Evolutionary conservation across 1,140 invertebrate species (phyloP), one percentile per base, ranked within the genome.

Genomic region (Schlechtendalia chinensis): DNA sequence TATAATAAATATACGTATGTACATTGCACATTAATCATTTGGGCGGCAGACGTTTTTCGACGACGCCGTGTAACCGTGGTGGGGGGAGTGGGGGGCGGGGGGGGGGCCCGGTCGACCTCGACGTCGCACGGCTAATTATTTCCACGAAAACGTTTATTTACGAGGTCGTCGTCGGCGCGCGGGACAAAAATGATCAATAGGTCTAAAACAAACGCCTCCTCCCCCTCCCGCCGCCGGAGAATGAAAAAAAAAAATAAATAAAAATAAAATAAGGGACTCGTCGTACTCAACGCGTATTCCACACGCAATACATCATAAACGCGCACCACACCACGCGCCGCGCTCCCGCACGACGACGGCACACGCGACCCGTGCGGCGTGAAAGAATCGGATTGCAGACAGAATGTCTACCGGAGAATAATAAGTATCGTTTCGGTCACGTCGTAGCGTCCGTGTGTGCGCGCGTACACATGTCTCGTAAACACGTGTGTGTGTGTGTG

Each of bases 341-440:
- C 67, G 47, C 11, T 3, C 47, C 47, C 0, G 32, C 11, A 29
- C 5, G 3, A 16, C 19, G 45, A 14, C 47, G 47, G 24, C 22
- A 47, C 69, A 54, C 69, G 53, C 69, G 69, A 72, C 69, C 69
- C 54, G 47, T 1, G 59, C 8, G 27, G 6, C 12, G 14, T 17
- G 29, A 4, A 53, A 47, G 69, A 72, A 72, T 72, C 69, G 47
- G 69, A 54, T 72, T 32, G 69, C 69, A 72, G 69, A 72, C 69
- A 32, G 50, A 29, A n/a, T 54, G 69, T 72, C 69, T 72, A 53
- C 27, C 32, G 19, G 39, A 61, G 17, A 19, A 54, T 24, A 72
- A 72, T 24, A 72, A 72, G 69, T 72, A 72, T 72, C 69, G 54
- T 72, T 72, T 54, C n/a, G 29, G 69, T 72, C 69, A 72, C 69